Percentiles rank a stretch among this genome's conserved stretches.
Conservation (phyloP, 2,113 vertebrate genomes). For the Tetraodon nigroviridis region DNA sequence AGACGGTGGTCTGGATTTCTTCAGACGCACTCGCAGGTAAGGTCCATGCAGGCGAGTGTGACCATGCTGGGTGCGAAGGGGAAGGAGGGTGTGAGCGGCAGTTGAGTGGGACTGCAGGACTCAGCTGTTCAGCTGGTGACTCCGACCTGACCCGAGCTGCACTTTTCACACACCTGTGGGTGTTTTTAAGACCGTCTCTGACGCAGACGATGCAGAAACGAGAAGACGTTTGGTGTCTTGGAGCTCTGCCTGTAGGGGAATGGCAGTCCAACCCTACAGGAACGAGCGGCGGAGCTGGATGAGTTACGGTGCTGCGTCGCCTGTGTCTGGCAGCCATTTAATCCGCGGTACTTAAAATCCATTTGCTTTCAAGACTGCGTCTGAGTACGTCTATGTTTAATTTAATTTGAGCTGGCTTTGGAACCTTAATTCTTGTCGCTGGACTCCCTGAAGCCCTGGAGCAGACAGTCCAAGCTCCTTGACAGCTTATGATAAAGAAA, state of each 20-base stretch:
- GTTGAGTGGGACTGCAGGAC: neutral
- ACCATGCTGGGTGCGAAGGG: conserved; percentile 14
- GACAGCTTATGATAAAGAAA: conserved; percentile 64
- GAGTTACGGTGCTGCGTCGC: conserved; percentile 36
- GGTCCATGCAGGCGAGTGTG: conserved; percentile 10
- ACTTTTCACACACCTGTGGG: conserved; percentile 11
- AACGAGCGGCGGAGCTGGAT: neutral
- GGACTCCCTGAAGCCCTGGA: conserved; percentile 36
- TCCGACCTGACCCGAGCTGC: conserved; percentile 13
- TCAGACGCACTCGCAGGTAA: neutral
- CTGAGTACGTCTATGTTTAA: conserved; percentile 45
- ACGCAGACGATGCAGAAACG: conserved; percentile 26
- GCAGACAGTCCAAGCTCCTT: conserved; percentile 64
- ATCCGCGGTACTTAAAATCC: conserved; percentile 32
- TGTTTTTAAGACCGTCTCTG: conserved; percentile 35
- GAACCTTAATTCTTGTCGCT: conserved; percentile 50
- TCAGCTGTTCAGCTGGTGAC: conserved; percentile 28
- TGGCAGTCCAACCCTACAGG: neutral
- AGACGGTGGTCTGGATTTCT: conserved; percentile 1
- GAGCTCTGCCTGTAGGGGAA: neutral
- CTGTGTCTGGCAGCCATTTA: conserved; percentile 13
- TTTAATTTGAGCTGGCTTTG: conserved; percentile 65
- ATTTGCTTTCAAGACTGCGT: conserved; percentile 24
- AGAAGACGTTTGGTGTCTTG: conserved; percentile 2
- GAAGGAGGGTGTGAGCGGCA: conserved; percentile 18